Evolutionary conservation across 2,113 vertebrate genomes (phyloP), one percentile per base, ranked within the genome.

Genomic region (Pedionomus torquatus): DNA sequence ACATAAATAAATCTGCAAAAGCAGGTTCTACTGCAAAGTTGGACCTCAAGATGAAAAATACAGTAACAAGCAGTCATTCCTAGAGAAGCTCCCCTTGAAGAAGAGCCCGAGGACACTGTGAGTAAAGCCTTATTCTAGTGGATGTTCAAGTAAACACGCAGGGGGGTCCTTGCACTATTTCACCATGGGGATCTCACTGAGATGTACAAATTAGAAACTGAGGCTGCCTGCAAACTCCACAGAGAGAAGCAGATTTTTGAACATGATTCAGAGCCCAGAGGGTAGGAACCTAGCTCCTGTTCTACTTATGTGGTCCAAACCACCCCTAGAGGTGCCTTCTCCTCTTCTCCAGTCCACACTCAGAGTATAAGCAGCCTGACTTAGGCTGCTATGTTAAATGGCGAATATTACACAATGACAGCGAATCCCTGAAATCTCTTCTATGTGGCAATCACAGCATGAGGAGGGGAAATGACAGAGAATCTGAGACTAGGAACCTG

Each of bases 291-390:
- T 54, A 93, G 83, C 64, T 97, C 91, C 96, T 89, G 91, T 91
- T 96, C 96, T 82, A 95, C 96, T 97, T 95, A 95, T 93, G 94
- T 95, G 89, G 94, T 93, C 95, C 89, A 93, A 93, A 69, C 74
- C 91, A 93, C 37, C 77, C 94, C 87, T 70, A 82, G 93, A 94
- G 84, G 84, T 91, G 74, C 74, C 70, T 91, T 91, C 77, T 57
- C 61, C 51, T 84, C 74, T 93, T 84, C 57, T 81, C 60, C 60
- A 60, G 65, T 79, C 48, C 52, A 81, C 65, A 61, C 23, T 92
- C 64, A 35, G 1, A 39, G 65, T 37, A 72, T 57, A 78, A 57
- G 65, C 93, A 91, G 87, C 49, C 87, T 79, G 77, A 86, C 76
- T 63, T 44, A 43, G 83, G 77, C 65, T 89, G 46, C 81, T 68